phyloP scores from a whole-genome alignment of 2,888 invertebrate genomes.

The Trypoxylon attenuatum region DNA sequence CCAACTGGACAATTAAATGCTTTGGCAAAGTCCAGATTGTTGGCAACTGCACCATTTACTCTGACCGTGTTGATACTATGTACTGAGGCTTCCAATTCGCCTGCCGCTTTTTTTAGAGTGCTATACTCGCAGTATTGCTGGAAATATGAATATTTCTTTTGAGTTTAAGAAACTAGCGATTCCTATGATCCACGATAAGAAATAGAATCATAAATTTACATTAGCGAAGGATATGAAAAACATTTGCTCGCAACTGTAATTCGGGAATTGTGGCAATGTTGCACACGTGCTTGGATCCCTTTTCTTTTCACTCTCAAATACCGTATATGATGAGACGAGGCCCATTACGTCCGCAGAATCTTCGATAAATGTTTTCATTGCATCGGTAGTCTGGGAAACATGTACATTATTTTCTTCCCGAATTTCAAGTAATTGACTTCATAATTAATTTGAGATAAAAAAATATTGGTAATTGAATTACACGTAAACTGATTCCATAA shows the following conservation, averaged over 20 bases:
- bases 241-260: background rate
- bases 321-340: background rate
- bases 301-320: background rate
- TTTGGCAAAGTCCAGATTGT: background rate
- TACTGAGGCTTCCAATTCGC: background rate
- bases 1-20: background rate
- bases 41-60: background rate
- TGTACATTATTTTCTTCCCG: background rate
- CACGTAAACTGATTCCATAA: too few species aligned
- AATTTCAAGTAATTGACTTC: background rate
- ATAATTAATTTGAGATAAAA: background rate
- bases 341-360: background rate
- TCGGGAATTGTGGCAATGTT: background rate
- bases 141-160: background rate
- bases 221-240: slow-evolving; percentile 2
- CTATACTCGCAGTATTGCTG: background rate
- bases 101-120: background rate
- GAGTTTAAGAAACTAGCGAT: too few species aligned
- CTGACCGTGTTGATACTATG: background rate
- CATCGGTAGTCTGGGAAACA: background rate
- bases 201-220: background rate
- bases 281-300: background rate
- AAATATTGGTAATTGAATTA: too few species aligned
- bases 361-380: background rate
- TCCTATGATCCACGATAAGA: background rate